Base-by-base conservation (phyloP, 1,140 invertebrate genomes). In the Euwallacea fornicatus region DNA sequence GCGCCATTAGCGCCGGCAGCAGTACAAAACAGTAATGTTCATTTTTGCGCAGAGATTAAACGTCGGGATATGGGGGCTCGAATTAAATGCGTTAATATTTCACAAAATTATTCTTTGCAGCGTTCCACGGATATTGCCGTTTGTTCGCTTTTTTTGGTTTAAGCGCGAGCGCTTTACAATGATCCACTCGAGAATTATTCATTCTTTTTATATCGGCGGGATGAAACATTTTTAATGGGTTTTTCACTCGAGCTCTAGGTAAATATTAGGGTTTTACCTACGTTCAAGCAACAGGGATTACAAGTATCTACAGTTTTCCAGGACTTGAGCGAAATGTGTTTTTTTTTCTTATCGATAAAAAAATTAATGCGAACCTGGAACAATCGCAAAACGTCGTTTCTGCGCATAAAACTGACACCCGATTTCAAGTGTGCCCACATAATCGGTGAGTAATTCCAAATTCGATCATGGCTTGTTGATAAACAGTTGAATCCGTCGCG, bases 41-140 rank as follows among this genome's bases (percentile, higher is more conserved):
- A 50, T 58, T 58, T 58, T 58, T 58, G 55, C 55, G 55, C 55
- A 53, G 11, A 53, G 50, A 53, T 53, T 53, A 53, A 53, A 15
- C 50, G 21, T 33, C 21, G 55, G 55, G 21, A 58, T 58, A 58
- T 21, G 55, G 16, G 21, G 55, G 21, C 55, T 58, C 55, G 16
- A 58, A 58, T 58, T 58, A 58, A 58, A 58, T 58, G 55, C 55
- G 55, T 58, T 58, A 58, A 58, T 58, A 58, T 58, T 58, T 58
- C 55, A 58, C 55, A 16, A 58, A 58, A 58, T 58, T 58, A 58
- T 58, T 58, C 55, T 58, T 58, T 58, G 13, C 55, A n/a, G 55
- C 55, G 21, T 58, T 58, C 21, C 55, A 15, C 55, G 55, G 55
- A 58, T 58, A 58, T 21, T 58, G 11, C 50, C 50, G 15, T 53